These are phyloP conservation scores for Diplolepis rosae DNA, from an alignment of 2,888 invertebrate genomes.

Conservation along the genomic window DNA sequence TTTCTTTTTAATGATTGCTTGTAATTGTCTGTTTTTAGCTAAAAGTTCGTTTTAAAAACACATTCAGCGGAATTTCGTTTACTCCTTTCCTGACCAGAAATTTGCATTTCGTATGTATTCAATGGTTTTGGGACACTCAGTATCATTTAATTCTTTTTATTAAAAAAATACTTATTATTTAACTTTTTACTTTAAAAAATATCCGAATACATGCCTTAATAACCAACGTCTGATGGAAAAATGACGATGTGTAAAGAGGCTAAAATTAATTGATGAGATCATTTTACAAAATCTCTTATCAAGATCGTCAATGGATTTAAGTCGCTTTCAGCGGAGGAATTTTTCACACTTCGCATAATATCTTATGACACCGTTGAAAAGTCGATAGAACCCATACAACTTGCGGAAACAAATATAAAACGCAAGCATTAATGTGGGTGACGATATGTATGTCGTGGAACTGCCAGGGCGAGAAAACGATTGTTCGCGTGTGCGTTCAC, in stretches of 20 bases:
- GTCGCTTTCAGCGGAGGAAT: not conserved
- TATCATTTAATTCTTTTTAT: too few relatives aligned
- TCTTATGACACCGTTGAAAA: not conserved
- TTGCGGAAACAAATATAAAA: conserved; percentile 21
- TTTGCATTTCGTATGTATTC: too few relatives aligned
- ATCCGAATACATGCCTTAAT: too few relatives aligned
- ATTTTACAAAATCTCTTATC: not conserved
- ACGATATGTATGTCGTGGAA: conserved; percentile 23
- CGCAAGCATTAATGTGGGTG: conserved; percentile 31
- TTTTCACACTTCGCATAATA: not conserved
- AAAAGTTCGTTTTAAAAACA: too few relatives aligned
- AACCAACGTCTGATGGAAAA: not conserved
- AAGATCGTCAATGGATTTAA: not conserved
- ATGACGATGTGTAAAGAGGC: not conserved
- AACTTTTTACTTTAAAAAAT: too few relatives aligned
- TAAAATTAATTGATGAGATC: not conserved
- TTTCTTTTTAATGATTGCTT: too few relatives aligned
- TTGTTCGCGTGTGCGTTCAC: conserved; percentile 35
- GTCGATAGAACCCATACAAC: conserved; percentile 33
- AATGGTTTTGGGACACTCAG: too few relatives aligned
- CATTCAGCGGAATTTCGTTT: too few relatives aligned
- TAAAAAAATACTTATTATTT: too few relatives aligned
- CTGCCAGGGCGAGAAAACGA: conserved; percentile 23
- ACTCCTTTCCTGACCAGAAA: too few relatives aligned
- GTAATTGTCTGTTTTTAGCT: too few relatives aligned